A percentile compares a stretch with the other conserved stretches of the same genome.
These are phyloP conservation scores for Galeopsomyia nigrocyanea DNA, from an alignment of 2,888 invertebrate species.

Conservation along the genomic window DNA sequence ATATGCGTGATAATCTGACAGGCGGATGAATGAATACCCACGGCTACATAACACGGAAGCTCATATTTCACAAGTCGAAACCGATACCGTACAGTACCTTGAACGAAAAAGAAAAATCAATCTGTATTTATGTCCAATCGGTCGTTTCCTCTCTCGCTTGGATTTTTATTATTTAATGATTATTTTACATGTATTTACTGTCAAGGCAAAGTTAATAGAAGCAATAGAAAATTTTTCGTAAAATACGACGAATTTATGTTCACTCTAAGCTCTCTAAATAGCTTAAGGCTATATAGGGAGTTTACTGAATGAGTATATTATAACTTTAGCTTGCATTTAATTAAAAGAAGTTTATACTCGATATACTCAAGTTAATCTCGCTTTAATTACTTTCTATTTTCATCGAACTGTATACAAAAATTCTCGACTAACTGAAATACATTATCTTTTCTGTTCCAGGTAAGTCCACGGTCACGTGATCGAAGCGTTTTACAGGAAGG, in stretches of 20 bases:
- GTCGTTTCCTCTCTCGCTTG: background rate
- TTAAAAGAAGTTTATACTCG: too few relatives aligned
- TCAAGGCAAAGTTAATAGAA: background rate
- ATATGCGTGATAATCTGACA: background rate
- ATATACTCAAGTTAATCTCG: too few relatives aligned
- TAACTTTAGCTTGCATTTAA: too few relatives aligned
- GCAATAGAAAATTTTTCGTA: background rate
- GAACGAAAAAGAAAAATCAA: conserved; percentile 7
- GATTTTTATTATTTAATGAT: background rate
- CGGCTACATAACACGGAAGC: background rate
- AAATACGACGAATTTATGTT: background rate
- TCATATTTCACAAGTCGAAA: conserved; percentile 23
- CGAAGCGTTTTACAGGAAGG: background rate
- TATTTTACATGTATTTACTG: too few relatives aligned
- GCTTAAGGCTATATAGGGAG: too few relatives aligned
- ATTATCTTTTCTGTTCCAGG: conserved; percentile 23
- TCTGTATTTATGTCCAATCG: background rate
- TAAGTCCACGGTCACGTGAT: background rate
- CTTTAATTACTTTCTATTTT: too few relatives aligned
- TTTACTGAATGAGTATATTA: too few relatives aligned
- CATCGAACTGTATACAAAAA: background rate
- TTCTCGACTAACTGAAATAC: background rate
- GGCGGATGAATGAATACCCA: conserved; percentile 7
- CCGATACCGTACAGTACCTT: conserved; percentile 1
- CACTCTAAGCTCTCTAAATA: background rate